Conservation (phyloP, 1,140 invertebrate species). For the Drosophila gunungcola region DNA sequence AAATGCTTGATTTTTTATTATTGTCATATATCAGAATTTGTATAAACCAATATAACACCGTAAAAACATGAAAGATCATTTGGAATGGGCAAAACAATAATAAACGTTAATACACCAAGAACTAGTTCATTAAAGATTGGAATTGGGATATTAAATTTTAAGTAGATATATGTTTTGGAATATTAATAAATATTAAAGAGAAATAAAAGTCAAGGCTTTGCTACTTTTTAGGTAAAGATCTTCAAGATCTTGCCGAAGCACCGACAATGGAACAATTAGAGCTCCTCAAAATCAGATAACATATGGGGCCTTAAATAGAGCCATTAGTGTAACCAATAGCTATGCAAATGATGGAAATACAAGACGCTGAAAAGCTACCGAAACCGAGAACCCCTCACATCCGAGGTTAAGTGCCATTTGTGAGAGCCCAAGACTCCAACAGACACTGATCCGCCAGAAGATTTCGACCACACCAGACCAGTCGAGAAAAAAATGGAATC, state of each 20-base stretch:
- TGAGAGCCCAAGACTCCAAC: constrained; percentile 16
- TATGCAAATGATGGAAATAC: constrained; percentile 37
- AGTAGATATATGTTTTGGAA: constrained; percentile 6
- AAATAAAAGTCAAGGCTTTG: neutral
- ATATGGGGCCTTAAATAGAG: constrained; percentile 28
- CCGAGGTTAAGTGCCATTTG: constrained; percentile 11
- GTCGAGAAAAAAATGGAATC: neutral
- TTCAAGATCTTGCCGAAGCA: neutral
- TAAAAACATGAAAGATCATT: neutral
- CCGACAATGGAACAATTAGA: no score
- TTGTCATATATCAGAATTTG: neutral
- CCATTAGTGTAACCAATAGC: constrained; percentile 28
- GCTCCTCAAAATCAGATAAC: neutral
- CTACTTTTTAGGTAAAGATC: no score
- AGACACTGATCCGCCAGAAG: constrained; percentile 40
- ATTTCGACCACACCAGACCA: neutral
- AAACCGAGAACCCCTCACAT: constrained; percentile 1
- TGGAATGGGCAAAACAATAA: neutral
- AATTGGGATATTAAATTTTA: neutral
- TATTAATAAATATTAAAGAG: constrained; percentile 14
- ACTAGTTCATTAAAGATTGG: neutral
- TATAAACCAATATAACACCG: neutral
- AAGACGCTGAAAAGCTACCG: constrained; percentile 41
- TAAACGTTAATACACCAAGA: constrained; percentile 3
- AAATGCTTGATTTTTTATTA: neutral